Evolutionary conservation across 1,140 invertebrate genomes (phyloP), one percentile per base, ranked within the genome.

Genomic region (Brachionus koreanus): DNA sequence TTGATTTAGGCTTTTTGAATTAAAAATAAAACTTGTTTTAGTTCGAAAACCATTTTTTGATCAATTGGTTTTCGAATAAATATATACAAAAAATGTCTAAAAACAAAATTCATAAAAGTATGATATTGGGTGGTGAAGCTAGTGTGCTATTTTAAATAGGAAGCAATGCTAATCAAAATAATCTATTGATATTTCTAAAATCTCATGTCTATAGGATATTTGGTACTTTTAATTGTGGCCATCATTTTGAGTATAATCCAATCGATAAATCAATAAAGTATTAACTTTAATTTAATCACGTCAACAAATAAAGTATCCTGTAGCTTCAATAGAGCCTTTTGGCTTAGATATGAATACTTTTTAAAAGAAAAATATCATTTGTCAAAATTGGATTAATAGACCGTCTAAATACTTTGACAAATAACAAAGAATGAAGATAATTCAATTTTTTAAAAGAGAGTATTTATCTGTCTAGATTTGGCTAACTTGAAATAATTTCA

Each of bases 191-290:
- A 57, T 57, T 65, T 69, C 16, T 69, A 37, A 42, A 69, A 69
- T 42, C 65, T 69, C 65, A 69, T 69, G 65, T 69, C 65, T 69
- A 42, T 69, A 33, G 65, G 65, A 69, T 69, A 69, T 69, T 69
- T 69, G 49, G 49, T 57, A n/a, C 16, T 57, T 57, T 57, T 16
- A 57, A 57, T 57, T 16, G 16, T 19, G 49, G 19, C 49, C 49
- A 57, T 57, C 49, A 57, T 57, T 19, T 57, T 57, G 49, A 57
- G 49, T 57, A 57, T 16, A 19, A 23, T 2, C 49, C 37, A 39
- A 69, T 69, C 65, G 35, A 69, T 69, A 69, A 69, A 42, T 65
- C 63, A 69, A 69, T 37, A 69, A 23, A 69, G 16, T 37, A 19
- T 19, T 19, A 37, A 39, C 33, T 35, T 69, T 69, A 39, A 69